Conservation (phyloP, 2,888 invertebrate species). For the Andrena bicolor region DNA sequence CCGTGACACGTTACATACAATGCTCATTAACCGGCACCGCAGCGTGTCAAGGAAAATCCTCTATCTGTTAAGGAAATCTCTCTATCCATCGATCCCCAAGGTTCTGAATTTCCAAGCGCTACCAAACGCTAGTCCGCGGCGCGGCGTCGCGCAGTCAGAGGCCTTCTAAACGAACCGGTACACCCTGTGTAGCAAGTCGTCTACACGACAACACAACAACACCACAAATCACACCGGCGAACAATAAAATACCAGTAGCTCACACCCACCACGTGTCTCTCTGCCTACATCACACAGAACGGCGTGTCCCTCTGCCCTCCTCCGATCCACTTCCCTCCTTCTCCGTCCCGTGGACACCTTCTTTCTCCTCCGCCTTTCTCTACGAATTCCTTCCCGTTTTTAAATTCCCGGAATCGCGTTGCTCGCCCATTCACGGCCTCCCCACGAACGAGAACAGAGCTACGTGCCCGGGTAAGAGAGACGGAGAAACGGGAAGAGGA, state of each 20-base stretch:
- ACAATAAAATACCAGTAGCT: conserved; percentile 77
- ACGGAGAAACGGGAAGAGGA: conserved; percentile 49
- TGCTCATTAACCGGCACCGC: neutral
- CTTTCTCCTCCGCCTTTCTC: conserved; percentile 64
- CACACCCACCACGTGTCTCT: conserved; percentile 73
- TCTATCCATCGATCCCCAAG: conserved; percentile 14
- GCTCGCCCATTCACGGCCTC: conserved; percentile 70
- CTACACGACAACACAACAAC: conserved; percentile 70
- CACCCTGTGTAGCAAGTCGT: conserved; percentile 60
- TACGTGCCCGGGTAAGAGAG: neutral
- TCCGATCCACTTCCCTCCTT: neutral
- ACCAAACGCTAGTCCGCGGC: conserved; percentile 33
- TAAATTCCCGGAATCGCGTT: conserved; percentile 80
- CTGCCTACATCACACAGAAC: conserved; percentile 59
- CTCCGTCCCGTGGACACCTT: neutral
- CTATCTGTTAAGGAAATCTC: conserved; percentile 25
- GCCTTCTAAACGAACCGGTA: conserved; percentile 63
- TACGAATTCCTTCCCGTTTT: conserved; percentile 80
- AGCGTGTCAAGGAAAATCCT: conserved; percentile 36
- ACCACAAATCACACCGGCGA: conserved; percentile 72
- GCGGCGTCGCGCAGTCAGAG: conserved; percentile 47
- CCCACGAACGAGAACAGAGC: conserved; percentile 15
- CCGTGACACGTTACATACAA: conserved; percentile 14
- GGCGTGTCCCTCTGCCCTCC: conserved; percentile 23
- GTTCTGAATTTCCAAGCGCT: conserved; percentile 41